Conservation (phyloP, 2,113 vertebrate species). For the Calypte anna region DNA sequence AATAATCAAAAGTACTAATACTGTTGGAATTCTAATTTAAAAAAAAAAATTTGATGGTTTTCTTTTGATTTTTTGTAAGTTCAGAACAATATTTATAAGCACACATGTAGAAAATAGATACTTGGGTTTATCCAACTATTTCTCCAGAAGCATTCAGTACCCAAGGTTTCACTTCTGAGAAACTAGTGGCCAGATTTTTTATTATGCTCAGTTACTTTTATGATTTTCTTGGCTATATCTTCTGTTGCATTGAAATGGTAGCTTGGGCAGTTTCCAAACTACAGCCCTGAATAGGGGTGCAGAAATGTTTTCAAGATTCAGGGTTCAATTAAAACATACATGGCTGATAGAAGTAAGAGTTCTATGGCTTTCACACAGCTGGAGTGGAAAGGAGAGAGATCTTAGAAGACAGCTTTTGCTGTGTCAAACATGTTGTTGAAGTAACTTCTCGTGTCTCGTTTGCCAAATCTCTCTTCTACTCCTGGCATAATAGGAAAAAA, state of each 20-base stretch:
- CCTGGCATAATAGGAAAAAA: not conserved
- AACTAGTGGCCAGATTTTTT: not conserved
- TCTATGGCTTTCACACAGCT: not conserved
- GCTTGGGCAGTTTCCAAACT: not conserved
- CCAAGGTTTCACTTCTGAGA: not conserved
- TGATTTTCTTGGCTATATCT: not conserved
- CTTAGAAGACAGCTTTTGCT: not conserved
- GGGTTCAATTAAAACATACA: not conserved
- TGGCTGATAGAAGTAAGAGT: not conserved
- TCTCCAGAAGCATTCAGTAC: not conserved
- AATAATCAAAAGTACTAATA: not conserved
- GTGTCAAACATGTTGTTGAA: not conserved
- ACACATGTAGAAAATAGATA: not conserved
- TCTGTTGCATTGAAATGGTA: not conserved
- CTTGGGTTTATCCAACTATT: not conserved
- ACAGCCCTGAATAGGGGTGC: fast-evolving
- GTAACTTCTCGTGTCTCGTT: not conserved
- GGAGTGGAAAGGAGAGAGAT: not conserved
- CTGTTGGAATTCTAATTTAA: not conserved
- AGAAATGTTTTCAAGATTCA: not conserved
- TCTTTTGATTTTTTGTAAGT: not conserved
- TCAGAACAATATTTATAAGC: not conserved
- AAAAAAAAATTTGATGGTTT: not conserved
- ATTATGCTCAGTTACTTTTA: not conserved
- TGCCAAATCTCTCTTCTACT: not conserved